These are phyloP conservation scores for Tenthredo notha DNA, from an alignment of 2,888 invertebrate species.

Conservation along the genomic window DNA sequence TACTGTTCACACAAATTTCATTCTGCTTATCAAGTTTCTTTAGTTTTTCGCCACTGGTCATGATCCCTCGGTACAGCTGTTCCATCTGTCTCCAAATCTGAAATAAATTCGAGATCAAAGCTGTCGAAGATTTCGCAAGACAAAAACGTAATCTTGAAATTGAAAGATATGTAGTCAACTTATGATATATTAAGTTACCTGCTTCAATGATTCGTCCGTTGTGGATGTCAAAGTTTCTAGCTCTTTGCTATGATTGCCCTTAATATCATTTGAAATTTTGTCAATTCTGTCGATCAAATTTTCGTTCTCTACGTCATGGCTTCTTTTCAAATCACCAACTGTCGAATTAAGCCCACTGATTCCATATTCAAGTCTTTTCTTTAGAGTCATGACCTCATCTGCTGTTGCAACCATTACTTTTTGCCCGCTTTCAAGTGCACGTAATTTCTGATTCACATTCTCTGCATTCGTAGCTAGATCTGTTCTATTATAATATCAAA, in stretches of 20 bases:
- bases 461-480: constrained; percentile 70
- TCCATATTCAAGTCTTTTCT: constrained; percentile 91
- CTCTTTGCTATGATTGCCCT: constrained; percentile 86
- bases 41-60: constrained; percentile 87
- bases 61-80: constrained; percentile 92
- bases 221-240: constrained; percentile 87
- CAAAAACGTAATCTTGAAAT: background rate
- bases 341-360: constrained; percentile 90
- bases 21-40: constrained; percentile 89
- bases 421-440: constrained; percentile 86
- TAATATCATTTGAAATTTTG: constrained; percentile 84
- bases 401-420: constrained; percentile 90
- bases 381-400: constrained; percentile 91
- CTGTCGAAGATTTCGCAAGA: background rate
- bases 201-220: constrained; percentile 90
- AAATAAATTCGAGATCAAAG: background rate
- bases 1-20: constrained; percentile 89
- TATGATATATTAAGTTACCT: constrained; percentile 73
- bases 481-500: constrained; percentile 61
- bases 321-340: constrained; percentile 85
- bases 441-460: constrained; percentile 71
- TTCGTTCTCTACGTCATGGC: constrained; percentile 84
- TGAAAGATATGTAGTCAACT: background rate
- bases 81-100: constrained; percentile 94
- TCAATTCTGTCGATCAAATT: constrained; percentile 86